These are phyloP conservation scores for Aplodontia rufa DNA, from an alignment of 2,113 vertebrate genomes.

Conservation along the genomic window DNA sequence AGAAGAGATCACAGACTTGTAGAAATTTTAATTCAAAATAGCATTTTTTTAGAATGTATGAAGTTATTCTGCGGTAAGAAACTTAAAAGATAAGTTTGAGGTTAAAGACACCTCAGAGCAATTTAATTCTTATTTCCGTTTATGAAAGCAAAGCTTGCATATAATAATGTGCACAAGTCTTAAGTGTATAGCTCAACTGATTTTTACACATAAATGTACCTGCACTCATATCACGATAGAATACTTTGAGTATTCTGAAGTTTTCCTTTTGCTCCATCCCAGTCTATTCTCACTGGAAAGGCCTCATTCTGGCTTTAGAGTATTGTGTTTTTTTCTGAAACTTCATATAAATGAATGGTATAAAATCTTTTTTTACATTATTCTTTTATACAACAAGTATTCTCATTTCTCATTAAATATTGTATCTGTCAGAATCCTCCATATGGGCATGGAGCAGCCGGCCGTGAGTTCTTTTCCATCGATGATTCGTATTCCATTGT, in stretches of 20 bases:
- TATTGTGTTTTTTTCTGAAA: neutral
- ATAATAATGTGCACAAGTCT: neutral
- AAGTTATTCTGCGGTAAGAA: neutral
- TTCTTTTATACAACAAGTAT: neutral
- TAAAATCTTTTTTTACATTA: neutral
- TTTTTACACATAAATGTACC: neutral
- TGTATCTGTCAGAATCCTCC: neutral
- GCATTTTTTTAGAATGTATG: neutral
- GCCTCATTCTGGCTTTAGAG: neutral
- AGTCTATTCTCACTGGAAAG: neutral
- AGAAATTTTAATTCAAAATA: constrained; percentile 19
- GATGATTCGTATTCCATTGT: constrained; percentile 18
- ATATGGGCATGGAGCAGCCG: neutral
- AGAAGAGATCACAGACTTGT: neutral
- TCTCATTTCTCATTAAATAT: neutral
- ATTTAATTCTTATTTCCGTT: constrained; percentile 4
- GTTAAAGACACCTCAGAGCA: neutral
- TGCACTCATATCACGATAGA: neutral
- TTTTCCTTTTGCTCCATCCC: neutral
- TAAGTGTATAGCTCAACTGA: neutral
- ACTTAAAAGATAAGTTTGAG: neutral
- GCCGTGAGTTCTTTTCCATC: neutral
- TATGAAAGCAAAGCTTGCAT: neutral
- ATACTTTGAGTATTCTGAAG: neutral
- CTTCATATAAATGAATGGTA: neutral